Evolutionary conservation across 2,113 vertebrate genomes (phyloP), one percentile per base, ranked within the genome.

Genomic region (Bujurquina vittata): DNA sequence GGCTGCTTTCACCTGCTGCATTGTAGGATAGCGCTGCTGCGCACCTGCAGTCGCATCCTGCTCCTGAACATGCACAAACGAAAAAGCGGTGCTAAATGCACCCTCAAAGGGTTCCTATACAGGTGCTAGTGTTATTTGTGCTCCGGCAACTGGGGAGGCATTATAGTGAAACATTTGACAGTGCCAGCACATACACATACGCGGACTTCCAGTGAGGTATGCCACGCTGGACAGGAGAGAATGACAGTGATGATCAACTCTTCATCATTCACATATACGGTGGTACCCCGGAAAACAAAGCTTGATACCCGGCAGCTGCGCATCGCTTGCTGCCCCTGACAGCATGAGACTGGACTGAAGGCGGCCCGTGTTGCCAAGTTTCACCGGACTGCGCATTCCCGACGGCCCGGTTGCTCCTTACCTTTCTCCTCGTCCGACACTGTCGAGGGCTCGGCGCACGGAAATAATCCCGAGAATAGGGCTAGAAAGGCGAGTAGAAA

Each of bases 381-480:
- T 88, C 11, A 35, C 4, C 80, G 85, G 86, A 91, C 91, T 91
- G 92, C 93, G 87, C 89, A 89, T 85, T 72, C 76, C 89, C 65
- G 54, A n/a, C 86, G 84, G 83, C 75, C 83, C 88, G 80, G 84
- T 35, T 75, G 78, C 67, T 69, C 74, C 97, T 97, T 97, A 97
- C 97, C 97, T 97, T 93, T 91, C 61, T 95, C 92, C 88, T 95
- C 88, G 81, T 94, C 95, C 93, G 88, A 90, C 77, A 91, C 91
- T 14, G 94, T 88, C 91, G 95, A 94, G 89, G 94, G 94, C 94
- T 95, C 91, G 85, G 95, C 92, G 90, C 95, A 88, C 87, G 96
- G 95, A 94, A 96, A 94, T 98, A 99, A 97, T 98, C 98, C 97
- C 95, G 96, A 92, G 75, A 93, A 97, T 88, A 98, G 94, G 91